Conservation (phyloP, 2,797 vertebrate species). For the Gephyroberyx darwinii region DNA sequence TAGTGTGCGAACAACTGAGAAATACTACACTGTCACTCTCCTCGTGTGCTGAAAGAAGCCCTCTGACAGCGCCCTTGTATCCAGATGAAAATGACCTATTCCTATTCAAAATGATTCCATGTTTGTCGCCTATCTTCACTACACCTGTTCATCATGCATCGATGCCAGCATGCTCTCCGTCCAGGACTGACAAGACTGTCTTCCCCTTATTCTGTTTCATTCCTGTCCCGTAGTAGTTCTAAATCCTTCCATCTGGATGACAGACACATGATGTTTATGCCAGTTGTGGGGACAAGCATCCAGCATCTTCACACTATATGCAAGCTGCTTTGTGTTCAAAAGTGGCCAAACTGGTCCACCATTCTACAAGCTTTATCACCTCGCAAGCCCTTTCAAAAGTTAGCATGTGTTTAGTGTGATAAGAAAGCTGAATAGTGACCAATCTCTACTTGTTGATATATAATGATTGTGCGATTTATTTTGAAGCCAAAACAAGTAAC, state of each 20-base stretch:
- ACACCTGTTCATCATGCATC: slow-evolving; percentile 60
- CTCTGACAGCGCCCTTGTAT: slow-evolving; percentile 22
- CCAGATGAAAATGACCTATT: slow-evolving; percentile 44
- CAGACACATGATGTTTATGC: slow-evolving; percentile 22
- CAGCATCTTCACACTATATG: slow-evolving; percentile 32
- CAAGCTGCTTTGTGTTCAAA: slow-evolving; percentile 37
- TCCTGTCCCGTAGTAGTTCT: slow-evolving; percentile 41
- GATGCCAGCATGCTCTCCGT: slow-evolving; percentile 14
- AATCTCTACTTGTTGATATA: not conserved
- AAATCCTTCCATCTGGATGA: slow-evolving; percentile 74
- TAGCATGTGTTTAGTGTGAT: slow-evolving; percentile 8
- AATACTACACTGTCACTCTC: not conserved
- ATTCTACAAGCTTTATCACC: slow-evolving; percentile 25
- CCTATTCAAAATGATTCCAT: slow-evolving; percentile 37
- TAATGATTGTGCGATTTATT: not conserved
- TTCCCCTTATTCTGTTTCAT: slow-evolving; percentile 56
- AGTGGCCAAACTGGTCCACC: slow-evolving; percentile 22
- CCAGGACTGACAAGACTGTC: slow-evolving; percentile 46
- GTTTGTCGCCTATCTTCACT: slow-evolving; percentile 41
- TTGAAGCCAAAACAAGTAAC: not conserved
- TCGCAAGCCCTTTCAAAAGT: not conserved
- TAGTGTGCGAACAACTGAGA: too few relatives aligned
- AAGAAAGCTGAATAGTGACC: not conserved
- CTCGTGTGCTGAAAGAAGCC: slow-evolving; percentile 4
- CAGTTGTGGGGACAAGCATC: slow-evolving; percentile 43